phyloP scores from a whole-genome alignment of 2,113 vertebrate genomes.

The Sinosuthora webbiana region DNA sequence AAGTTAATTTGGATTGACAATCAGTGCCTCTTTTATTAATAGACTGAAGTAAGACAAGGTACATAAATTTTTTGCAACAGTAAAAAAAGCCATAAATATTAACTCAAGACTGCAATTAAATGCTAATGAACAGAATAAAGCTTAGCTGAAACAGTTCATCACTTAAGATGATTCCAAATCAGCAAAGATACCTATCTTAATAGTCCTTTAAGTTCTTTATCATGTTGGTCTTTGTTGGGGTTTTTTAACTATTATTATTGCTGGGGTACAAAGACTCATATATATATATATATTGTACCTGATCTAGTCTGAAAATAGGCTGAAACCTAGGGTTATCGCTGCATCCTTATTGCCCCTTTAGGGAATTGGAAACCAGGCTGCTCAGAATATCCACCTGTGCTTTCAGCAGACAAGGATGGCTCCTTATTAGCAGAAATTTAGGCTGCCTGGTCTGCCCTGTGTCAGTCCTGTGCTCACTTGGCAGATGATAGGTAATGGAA shows the following conservation, averaged over 20 bases:
- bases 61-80: neutral
- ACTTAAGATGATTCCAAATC: neutral
- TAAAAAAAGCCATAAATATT: neutral
- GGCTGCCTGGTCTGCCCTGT: neutral
- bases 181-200: neutral
- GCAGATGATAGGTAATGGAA: neutral
- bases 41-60: neutral
- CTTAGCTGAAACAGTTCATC: neutral
- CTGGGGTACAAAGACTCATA: neutral
- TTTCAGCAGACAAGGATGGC: neutral
- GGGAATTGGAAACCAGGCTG: neutral
- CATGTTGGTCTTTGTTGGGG: neutral
- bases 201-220: neutral
- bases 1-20: neutral
- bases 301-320: neutral
- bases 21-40: neutral
- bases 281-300: neutral
- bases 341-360: neutral
- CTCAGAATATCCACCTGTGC: neutral
- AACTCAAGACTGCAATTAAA: neutral
- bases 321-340: neutral
- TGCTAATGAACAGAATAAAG: neutral
- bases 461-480: neutral
- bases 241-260: neutral
- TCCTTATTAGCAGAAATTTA: neutral